These are phyloP conservation scores for Aptenodytes forsteri DNA, from an alignment of 2,113 vertebrate genomes.

Conservation along the genomic window DNA sequence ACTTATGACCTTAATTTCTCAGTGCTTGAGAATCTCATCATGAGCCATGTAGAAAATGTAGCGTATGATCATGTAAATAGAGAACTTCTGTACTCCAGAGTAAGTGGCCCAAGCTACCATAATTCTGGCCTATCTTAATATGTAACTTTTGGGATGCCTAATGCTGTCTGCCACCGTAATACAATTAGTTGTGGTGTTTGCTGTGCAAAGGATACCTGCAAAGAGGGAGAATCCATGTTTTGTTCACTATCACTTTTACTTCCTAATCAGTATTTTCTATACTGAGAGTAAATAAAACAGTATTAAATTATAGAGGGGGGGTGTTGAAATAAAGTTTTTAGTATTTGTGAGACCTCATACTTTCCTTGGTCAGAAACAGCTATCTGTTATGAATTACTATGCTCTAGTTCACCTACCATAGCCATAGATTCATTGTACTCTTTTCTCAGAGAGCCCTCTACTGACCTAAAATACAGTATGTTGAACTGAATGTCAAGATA, in stretches of 20 bases:
- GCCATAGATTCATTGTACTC: background rate
- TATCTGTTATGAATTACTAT: slow-evolving; percentile 15
- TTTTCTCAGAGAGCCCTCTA: slow-evolving; percentile 72
- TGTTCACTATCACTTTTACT: background rate
- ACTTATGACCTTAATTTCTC: background rate
- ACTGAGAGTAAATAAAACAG: background rate
- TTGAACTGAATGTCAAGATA: background rate
- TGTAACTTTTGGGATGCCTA: background rate
- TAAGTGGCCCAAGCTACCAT: fast-evolving
- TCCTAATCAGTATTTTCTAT: background rate
- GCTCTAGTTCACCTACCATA: background rate
- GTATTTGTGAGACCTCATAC: background rate
- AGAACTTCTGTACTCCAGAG: background rate
- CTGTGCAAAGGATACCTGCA: background rate
- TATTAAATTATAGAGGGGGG: background rate
- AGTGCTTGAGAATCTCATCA: background rate
- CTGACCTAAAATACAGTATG: slow-evolving; percentile 35
- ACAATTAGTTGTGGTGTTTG: background rate
- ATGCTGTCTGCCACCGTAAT: background rate
- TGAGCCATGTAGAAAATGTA: background rate
- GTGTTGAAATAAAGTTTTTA: background rate
- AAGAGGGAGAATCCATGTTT: background rate
- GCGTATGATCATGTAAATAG: background rate
- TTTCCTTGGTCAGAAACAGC: background rate
- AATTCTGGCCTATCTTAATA: background rate